These are phyloP conservation scores for Eupithecia subumbrata DNA, from an alignment of 2,888 invertebrate genomes.

Conservation along the genomic window DNA sequence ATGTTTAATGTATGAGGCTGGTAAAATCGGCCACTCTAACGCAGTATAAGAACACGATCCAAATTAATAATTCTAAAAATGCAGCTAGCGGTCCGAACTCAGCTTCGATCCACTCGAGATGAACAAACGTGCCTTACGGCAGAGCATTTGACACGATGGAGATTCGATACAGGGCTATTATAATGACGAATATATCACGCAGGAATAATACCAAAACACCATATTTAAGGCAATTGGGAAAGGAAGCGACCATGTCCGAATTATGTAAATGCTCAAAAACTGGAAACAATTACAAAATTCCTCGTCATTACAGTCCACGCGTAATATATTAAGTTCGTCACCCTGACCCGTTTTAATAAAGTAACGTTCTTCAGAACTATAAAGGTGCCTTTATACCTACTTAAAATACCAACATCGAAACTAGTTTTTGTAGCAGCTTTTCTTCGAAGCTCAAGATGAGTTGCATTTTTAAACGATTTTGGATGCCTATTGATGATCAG, in stretches of 20 bases:
- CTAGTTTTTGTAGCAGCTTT: conserved; percentile 42
- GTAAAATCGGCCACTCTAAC: conserved; percentile 76
- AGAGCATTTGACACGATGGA: conserved; percentile 52
- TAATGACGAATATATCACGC: conserved; percentile 31
- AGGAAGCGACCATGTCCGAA: conserved; percentile 1
- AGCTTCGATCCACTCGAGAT: conserved; percentile 54
- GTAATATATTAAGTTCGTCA: conserved; percentile 32
- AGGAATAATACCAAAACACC: conserved; percentile 17
- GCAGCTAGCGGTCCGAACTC: conserved; percentile 67
- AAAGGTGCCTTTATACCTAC: conserved; percentile 38
- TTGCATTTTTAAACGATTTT: conserved; percentile 62
- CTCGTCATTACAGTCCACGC: conserved; percentile 14
- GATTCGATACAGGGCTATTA: conserved; percentile 35
- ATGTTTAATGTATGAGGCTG: conserved; percentile 79
- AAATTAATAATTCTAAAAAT: conserved; percentile 83
- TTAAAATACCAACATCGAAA: conserved; percentile 38
- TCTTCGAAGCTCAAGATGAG: conserved; percentile 47
- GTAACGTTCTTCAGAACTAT: conserved; percentile 33
- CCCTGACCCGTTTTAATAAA: conserved; percentile 33
- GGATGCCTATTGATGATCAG: conserved; percentile 54
- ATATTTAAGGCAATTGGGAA: conserved; percentile 20
- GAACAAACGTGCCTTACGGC: conserved; percentile 60
- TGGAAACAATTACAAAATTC: conserved; percentile 14
- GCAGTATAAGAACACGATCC: conserved; percentile 75
- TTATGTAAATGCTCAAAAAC: conserved; percentile 19